Percentiles rank a stretch among this genome's conserved stretches.
These are phyloP conservation scores for Serripes groenlandicus DNA, from an alignment of 2,888 invertebrate genomes.

Conservation along the genomic window DNA sequence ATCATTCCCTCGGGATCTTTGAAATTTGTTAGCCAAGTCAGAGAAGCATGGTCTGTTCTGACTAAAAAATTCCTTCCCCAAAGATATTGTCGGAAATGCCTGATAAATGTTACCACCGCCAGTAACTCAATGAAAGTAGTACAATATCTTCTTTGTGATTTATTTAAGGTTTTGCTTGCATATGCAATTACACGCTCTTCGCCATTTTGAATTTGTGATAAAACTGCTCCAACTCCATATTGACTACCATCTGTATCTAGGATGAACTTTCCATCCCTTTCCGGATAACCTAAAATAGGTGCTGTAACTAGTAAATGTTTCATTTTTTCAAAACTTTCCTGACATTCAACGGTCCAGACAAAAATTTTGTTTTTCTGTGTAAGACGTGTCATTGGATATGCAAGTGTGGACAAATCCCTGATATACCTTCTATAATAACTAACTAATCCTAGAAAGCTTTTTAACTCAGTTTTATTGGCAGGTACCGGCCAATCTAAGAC, in stretches of 20 bases:
- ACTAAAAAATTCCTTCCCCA: slow-evolving; percentile 60
- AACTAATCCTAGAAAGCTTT: slow-evolving; percentile 42
- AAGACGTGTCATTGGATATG: slow-evolving; percentile 27
- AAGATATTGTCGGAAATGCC: slow-evolving; percentile 68
- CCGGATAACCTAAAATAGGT: slow-evolving; percentile 57
- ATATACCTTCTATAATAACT: slow-evolving; percentile 58
- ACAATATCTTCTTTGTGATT: slow-evolving; percentile 58
- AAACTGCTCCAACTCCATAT: slow-evolving; percentile 63
- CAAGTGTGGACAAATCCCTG: slow-evolving; percentile 11
- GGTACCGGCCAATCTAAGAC: slow-evolving; percentile 40
- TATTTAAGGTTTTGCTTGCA: slow-evolving; percentile 57
- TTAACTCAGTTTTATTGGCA: slow-evolving; percentile 33
- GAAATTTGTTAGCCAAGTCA: no score
- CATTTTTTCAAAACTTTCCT: slow-evolving; percentile 48
- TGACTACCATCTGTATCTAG: slow-evolving; percentile 70
- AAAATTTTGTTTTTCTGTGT: slow-evolving; percentile 2
- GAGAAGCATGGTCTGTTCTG: slow-evolving; percentile 71
- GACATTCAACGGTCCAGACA: slow-evolving; percentile 25
- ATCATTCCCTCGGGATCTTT: no score
- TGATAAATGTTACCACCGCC: slow-evolving; percentile 62
- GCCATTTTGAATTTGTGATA: slow-evolving; percentile 66
- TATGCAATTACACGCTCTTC: slow-evolving; percentile 68
- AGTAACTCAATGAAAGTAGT: slow-evolving; percentile 58
- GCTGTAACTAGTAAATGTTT: slow-evolving; percentile 38
- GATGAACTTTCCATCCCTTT: slow-evolving; percentile 44